Evolutionary conservation across 2,113 vertebrate genomes (phyloP).

Genomic region (Mustela nigripes): DNA sequence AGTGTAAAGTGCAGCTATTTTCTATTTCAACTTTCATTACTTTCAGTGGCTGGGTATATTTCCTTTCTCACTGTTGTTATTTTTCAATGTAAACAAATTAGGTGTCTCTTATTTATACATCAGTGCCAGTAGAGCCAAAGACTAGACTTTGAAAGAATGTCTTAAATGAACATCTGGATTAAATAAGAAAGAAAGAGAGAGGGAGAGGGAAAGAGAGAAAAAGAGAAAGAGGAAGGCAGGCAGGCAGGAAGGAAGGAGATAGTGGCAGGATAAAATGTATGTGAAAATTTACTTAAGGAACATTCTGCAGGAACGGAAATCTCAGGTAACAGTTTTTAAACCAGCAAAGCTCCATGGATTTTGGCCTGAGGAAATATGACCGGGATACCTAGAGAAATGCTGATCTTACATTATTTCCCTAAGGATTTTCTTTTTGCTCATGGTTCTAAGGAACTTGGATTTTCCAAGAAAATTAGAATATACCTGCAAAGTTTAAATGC

Average conservation of each 20-base stretch:
- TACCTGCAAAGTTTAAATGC: slow-evolving; percentile 9
- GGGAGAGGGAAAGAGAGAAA: neutral
- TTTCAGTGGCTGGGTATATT: neutral
- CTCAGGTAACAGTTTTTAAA: slow-evolving; percentile 57
- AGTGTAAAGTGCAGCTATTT: slow-evolving; percentile 43
- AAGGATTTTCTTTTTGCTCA: slow-evolving; percentile 14
- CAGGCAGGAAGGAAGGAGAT: neutral
- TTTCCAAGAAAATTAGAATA: slow-evolving; percentile 46
- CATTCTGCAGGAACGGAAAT: neutral
- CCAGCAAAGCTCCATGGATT: neutral
- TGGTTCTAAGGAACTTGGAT: slow-evolving; percentile 31
- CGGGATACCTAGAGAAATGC: neutral
- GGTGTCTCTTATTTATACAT: slow-evolving; percentile 41
- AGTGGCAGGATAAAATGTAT: slow-evolving; percentile 22
- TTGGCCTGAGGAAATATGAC: slow-evolving; percentile 44
- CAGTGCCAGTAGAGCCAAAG: neutral
- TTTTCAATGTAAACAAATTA: slow-evolving; percentile 53
- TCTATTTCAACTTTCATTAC: neutral
- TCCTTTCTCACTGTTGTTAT: neutral
- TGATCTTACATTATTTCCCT: neutral
- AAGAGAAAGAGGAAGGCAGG: neutral
- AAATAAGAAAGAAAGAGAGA: neutral
- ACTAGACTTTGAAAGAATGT: slow-evolving; percentile 46
- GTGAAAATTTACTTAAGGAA: neutral
- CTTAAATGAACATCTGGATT: neutral